These are phyloP conservation scores for Glaucopsyche alexis DNA, from an alignment of 2,888 invertebrate species.

Conservation along the genomic window DNA sequence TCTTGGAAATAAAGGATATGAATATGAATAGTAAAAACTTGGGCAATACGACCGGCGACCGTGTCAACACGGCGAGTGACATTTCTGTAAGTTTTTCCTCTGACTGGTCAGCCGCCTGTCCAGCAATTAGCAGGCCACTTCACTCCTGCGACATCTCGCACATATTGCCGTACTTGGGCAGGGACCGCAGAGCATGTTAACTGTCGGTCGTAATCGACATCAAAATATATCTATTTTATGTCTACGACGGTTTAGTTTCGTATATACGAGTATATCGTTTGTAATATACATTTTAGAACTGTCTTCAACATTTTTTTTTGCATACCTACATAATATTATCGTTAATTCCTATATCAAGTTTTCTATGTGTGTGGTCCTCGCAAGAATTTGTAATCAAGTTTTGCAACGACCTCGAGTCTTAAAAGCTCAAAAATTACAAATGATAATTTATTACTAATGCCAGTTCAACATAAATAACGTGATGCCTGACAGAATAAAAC, in stretches of 20 bases:
- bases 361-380: constrained; percentile 10
- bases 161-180: background rate
- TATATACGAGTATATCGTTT: background rate
- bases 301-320: background rate
- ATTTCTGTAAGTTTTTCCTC: background rate
- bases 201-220: background rate
- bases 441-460: background rate
- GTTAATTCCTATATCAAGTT: background rate
- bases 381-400: background rate
- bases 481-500: background rate
- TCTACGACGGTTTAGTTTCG: background rate
- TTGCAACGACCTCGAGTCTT: background rate
- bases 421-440: constrained; percentile 16
- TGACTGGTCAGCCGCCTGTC: background rate
- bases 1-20: no score
- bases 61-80: background rate
- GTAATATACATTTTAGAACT: background rate
- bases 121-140: background rate
- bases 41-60: background rate
- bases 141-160: background rate
- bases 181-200: background rate
- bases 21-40: background rate
- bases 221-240: background rate
- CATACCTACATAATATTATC: background rate
- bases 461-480: constrained; percentile 9